Evolutionary conservation across 2,888 invertebrate species (phyloP), one percentile per base, ranked within the genome.

Genomic region (Ectemnius continuus): DNA sequence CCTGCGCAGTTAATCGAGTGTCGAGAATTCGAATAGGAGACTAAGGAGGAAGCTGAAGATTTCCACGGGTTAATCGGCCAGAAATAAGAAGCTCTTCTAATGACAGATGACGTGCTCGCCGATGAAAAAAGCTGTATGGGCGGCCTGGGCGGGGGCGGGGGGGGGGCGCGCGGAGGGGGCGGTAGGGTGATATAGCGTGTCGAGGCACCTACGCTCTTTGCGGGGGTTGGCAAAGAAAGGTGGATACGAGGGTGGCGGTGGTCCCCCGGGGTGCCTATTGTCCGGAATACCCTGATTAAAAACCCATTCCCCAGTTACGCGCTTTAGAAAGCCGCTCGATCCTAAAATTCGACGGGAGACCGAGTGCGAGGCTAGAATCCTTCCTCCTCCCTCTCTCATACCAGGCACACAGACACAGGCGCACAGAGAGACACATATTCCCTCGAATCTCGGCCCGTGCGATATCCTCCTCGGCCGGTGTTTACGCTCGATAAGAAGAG

Each of bases 281-380:
- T 89, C 88, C 88, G 85, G 87, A 85, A 88, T 88, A 88, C 87
- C 87, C 88, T 89, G 89, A 89, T 89, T 89, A 89, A 89, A 89
- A 89, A 88, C 88, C 89, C 89, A 89, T 89, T 88, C 89, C 88
- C 84, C 76, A 73, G 76, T 81, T 83, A 80, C 79, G 66, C 79
- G 76, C 76, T 81, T 84, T 81, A 79, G 76, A 78, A 78, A 74
- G 75, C 64, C 79, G 77, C 64, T 78, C 81, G 71, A 81, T 78
- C 75, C 76, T 70, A 73, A 83, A 82, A 82, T 82, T 82, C 61
- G 67, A 73, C 36, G 36, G 36, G 36, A 36, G 36, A 36, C 36
- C 36, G 82, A 71, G 70, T 69, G 56, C 76, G 11, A 36, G 36
- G 36, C 36, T 36, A 36, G 23, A 23, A 8, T 36, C 36, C 6